Base-by-base conservation (phyloP, 2,797 vertebrate genomes). In the Hemitrygon akajei region DNA sequence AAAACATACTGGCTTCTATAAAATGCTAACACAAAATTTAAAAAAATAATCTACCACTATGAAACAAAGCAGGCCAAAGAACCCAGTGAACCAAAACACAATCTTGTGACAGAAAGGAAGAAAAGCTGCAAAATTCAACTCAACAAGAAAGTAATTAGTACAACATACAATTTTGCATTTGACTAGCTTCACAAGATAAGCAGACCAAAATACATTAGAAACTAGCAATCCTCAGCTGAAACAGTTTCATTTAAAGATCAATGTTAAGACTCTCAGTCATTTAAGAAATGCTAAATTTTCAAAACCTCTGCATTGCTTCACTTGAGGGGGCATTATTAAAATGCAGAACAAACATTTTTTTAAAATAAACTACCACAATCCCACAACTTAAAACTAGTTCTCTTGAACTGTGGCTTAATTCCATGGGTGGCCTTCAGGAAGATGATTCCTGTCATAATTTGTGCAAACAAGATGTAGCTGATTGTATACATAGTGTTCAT, bases 331-430 rank as follows among this genome's bases (percentile, higher is more conserved):
- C n/a, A 7, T 75, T 92, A 10, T 73, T 92, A 92, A 92, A 73
- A 75, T 75, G 40, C 47, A 75, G 75, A 47, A 92, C 47, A 47
- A 47, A 27, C 11, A 20, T 40, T 22, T 1, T 7, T 40, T 25
- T n/a, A n/a, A n/a, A n/a, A 27, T 91, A 73, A 75, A 75, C 37
- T 56, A 92, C 66, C 14, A 22, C 27, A 92, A 75, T 92, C 47
- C 75, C 91, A 75, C 89, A 92, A 92, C 47, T 92, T 92, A 92
- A 75, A n/a, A 30, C 27, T 47, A 86, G 25, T 91, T 22, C n/a
- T n/a, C n/a, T n/a, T n/a, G n/a, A n/a, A n/a, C n/a, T n/a, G n/a
- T n/a, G n/a, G n/a, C n/a, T 37, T 69, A 71, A 69, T 69, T 7
- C 20, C 40, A 30, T 18, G 37, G 37, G 40, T 75, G 22, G 22